Evolutionary conservation across 2,113 vertebrate genomes (phyloP), one percentile per base, ranked within the genome.

Genomic region (Pseudopodoces humilis): DNA sequence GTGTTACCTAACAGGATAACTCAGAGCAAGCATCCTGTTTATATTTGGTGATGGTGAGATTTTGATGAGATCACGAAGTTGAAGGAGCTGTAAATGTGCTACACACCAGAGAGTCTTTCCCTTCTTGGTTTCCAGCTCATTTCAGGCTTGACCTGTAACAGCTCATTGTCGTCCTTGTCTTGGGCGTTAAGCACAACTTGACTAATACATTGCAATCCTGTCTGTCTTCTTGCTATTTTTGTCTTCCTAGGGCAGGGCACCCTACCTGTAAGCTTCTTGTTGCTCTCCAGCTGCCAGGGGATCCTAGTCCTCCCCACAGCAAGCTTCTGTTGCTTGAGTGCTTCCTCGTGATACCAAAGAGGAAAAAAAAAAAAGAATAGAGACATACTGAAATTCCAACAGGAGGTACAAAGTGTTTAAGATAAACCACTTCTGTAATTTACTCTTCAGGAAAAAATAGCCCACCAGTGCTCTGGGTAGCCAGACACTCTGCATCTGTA

Each of bases 191-290:
- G 77, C 72, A 50, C 44, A 88, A 53, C 60, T 86, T 68, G 78
- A 81, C 76, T 96, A 92, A 93, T 86, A 60, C 49, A 0, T 22
- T 72, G 46, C 74, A 92, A 58, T 95, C 91, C 88, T 72, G 59
- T 88, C 67, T 67, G 55, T 83, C 47, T 10, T 80, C 71, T 31
- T 92, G 80, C 88, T 96, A 90, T 93, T 95, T 95, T 78, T 23
- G 76, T 71, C 65, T 37, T 76, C 53, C 30, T 35, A 10, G 62
- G n/a, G 56, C 79, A 86, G 69, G 39, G 58, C 83, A 68, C 25
- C 31, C 69, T 79, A 90, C 88, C 76, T 88, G 44, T 83, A 93
- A 96, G 83, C 90, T 91, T 43, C 74, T 83, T 82, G 63, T 35
- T 83, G 39, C 35, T 60, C 56, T 75, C 60, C 69, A 65, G 69